Evolutionary conservation across 2,888 invertebrate genomes (phyloP).

Genomic region (Elysia crispata): DNA sequence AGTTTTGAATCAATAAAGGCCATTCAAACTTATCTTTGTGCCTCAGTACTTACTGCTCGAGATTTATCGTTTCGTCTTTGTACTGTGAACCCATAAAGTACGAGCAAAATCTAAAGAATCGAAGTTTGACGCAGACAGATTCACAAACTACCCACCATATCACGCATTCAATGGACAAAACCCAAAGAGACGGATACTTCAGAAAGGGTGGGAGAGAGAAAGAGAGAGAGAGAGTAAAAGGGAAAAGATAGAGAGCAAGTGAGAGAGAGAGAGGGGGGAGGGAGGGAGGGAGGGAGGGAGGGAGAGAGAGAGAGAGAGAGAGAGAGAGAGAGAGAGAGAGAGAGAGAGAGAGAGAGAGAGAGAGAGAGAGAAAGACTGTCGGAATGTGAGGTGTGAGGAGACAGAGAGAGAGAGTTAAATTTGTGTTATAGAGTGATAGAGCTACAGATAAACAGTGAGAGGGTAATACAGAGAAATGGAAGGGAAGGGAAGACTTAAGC

Average conservation of each 20-base stretch:
- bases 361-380: not conserved
- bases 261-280: slow-evolving; percentile 3
- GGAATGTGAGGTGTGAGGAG: no score
- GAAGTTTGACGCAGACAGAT: no score
- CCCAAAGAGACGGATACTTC: no score
- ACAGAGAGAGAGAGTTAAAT: not conserved
- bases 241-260: not conserved
- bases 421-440: not conserved
- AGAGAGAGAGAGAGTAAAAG: not conserved
- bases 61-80: no score
- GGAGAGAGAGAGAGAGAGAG: slow-evolving; percentile 12
- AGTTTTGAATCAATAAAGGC: no score
- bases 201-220: not conserved
- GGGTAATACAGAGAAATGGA: not conserved
- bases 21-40: no score
- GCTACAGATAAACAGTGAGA: not conserved
- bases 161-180: no score
- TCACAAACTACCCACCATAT: no score
- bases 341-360: not conserved
- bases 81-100: no score
- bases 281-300: not conserved
- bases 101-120: no score
- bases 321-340: not conserved
- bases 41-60: no score
- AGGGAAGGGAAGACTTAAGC: not conserved